Conservation (phyloP, 2,113 vertebrate genomes). For the Athene cunicularia region DNA sequence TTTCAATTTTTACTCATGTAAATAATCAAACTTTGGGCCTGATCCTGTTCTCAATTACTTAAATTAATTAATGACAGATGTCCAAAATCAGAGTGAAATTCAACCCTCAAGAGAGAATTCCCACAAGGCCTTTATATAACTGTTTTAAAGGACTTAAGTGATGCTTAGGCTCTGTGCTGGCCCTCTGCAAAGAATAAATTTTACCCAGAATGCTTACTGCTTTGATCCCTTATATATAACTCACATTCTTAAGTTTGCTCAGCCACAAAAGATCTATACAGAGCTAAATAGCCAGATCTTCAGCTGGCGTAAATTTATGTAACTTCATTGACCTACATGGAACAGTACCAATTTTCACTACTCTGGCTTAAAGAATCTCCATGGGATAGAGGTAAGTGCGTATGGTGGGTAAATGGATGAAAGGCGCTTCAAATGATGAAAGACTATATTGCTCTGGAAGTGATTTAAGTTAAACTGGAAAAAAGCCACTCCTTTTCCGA, state of each 20-base stretch:
- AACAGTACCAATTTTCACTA: slow-evolving; percentile 64
- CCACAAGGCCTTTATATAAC: slow-evolving; percentile 56
- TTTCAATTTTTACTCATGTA: slow-evolving; percentile 4
- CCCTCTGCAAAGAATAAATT: slow-evolving; percentile 69
- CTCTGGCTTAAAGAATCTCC: slow-evolving; percentile 59
- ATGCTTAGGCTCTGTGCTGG: slow-evolving; percentile 49
- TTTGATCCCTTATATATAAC: slow-evolving; percentile 61
- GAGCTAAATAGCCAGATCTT: slow-evolving; percentile 55
- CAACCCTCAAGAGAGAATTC: slow-evolving; percentile 39
- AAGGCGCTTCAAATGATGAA: slow-evolving; percentile 67
- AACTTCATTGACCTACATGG: slow-evolving; percentile 65
- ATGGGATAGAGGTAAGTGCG: slow-evolving; percentile 56
- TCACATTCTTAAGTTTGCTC: slow-evolving; percentile 55
- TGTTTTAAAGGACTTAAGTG: slow-evolving; percentile 52
- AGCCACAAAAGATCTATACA: slow-evolving; percentile 61
- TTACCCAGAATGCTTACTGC: slow-evolving; percentile 63
- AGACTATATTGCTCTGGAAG: slow-evolving; percentile 58
- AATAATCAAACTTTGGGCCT: slow-evolving; percentile 42
- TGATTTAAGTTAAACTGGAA: slow-evolving; percentile 64
- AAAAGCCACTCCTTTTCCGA: slow-evolving; percentile 68
- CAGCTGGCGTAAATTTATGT: slow-evolving; percentile 69
- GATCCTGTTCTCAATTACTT: slow-evolving; percentile 54
- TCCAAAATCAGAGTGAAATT: slow-evolving; percentile 56
- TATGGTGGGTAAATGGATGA: slow-evolving; percentile 61
- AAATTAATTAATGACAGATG: slow-evolving; percentile 68